Conservation (phyloP, 2,113 vertebrate species). For the Emberiza fucata region DNA sequence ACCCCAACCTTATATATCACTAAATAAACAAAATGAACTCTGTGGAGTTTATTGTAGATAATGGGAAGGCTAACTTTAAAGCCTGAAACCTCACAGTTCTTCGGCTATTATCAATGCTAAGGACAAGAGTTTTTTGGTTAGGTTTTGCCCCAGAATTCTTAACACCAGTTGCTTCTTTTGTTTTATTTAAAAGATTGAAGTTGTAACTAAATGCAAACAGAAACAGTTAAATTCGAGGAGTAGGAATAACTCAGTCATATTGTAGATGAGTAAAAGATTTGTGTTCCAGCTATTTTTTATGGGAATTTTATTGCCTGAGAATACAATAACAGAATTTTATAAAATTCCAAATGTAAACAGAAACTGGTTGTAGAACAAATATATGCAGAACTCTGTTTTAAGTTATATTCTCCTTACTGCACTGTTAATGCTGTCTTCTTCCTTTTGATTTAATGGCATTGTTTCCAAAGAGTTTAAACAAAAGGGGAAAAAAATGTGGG, state of each 20-base stretch:
- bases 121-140: background rate
- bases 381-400: background rate
- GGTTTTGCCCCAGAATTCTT: background rate
- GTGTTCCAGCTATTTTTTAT: background rate
- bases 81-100: background rate
- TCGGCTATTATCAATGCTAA: background rate
- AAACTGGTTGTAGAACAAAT: background rate
- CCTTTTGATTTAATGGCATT: background rate
- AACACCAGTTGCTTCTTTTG: background rate
- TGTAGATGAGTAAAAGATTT: background rate
- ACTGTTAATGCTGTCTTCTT: background rate
- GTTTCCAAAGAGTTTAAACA: background rate
- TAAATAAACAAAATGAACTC: background rate
- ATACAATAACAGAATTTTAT: background rate
- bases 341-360: background rate
- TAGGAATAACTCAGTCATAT: background rate
- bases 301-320: background rate
- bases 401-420: background rate
- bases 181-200: background rate
- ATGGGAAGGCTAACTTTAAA: background rate
- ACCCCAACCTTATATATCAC: background rate
- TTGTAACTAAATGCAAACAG: background rate
- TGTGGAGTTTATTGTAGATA: background rate
- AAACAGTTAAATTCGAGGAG: background rate
- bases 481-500: rapidly evolving